These are phyloP conservation scores for Athalia cordata DNA, from an alignment of 2,888 invertebrate species.

Conservation along the genomic window DNA sequence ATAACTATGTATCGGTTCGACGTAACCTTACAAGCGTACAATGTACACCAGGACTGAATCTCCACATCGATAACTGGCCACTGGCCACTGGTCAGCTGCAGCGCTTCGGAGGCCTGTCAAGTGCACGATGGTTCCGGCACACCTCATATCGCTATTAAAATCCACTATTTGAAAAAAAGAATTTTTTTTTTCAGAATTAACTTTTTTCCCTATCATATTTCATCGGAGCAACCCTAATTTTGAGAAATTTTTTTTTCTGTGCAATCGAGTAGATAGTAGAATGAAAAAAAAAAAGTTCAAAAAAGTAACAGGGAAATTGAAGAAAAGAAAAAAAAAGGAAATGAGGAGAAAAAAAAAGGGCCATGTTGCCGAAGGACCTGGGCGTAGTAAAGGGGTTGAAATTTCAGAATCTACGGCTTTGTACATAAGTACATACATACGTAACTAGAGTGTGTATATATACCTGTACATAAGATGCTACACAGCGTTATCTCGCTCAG, in stretches of 20 bases:
- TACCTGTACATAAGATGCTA: no score
- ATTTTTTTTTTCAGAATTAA: no score
- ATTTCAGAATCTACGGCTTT: slow-evolving; percentile 20
- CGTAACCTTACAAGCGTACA: slow-evolving; percentile 34
- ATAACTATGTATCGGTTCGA: not conserved
- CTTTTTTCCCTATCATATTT: no score
- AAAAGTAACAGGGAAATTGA: not conserved
- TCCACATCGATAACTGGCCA: not conserved
- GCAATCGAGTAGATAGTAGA: not conserved
- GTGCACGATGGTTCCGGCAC: not conserved
- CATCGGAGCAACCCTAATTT: no score
- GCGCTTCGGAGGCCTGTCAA: slow-evolving; percentile 16
- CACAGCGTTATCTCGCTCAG: slow-evolving; percentile 20
- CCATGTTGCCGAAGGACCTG: not conserved
- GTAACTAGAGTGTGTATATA: no score
- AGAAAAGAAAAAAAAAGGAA: not conserved
- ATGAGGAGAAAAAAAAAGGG: not conserved
- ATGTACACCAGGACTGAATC: slow-evolving; percentile 3
- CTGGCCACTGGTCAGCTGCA: not conserved
- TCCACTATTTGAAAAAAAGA: no score
- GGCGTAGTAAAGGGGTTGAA: slow-evolving; percentile 25
- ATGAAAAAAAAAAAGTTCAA: not conserved
- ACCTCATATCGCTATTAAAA: no score
- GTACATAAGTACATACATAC: not conserved
- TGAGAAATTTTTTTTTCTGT: no score